phyloP scores from a whole-genome alignment of 2,797 vertebrate genomes.

The Alca torda region DNA sequence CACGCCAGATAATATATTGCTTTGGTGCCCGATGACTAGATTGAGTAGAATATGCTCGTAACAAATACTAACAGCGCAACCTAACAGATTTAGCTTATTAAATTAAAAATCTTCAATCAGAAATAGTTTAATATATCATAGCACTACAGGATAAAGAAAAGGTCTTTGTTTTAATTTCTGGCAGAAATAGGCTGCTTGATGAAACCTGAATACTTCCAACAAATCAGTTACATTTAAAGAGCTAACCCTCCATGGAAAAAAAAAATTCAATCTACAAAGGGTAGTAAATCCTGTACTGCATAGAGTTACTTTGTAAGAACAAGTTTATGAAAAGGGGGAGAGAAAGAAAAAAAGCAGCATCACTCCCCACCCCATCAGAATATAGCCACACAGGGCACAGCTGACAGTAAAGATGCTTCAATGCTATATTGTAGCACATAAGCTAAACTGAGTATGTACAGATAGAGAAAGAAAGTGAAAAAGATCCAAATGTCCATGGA shows the following conservation, averaged over 20 bases:
- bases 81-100: slow-evolving; percentile 6
- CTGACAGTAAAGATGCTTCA: slow-evolving; percentile 22
- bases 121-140: not conserved
- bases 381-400: not conserved
- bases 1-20: slow-evolving; percentile 29
- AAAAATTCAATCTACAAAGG: not conserved
- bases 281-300: slow-evolving; percentile 45
- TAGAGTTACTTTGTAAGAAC: slow-evolving; percentile 36
- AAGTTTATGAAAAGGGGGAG: not conserved
- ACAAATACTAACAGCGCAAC: not conserved
- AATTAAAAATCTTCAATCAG: not conserved
- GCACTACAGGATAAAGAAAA: not conserved
- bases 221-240: not conserved
- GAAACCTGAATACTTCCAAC: not conserved
- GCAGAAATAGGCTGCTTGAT: not conserved
- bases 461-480: not conserved
- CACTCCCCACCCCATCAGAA: not conserved
- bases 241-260: not conserved
- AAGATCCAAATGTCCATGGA: not conserved
- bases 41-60: not conserved
- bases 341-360: not conserved
- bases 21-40: slow-evolving; percentile 32
- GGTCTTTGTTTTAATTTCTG: not conserved
- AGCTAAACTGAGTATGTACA: not conserved
- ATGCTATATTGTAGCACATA: not conserved